Conservation (phyloP, 1,140 invertebrate genomes). For the Temnothorax longispinosus region DNA sequence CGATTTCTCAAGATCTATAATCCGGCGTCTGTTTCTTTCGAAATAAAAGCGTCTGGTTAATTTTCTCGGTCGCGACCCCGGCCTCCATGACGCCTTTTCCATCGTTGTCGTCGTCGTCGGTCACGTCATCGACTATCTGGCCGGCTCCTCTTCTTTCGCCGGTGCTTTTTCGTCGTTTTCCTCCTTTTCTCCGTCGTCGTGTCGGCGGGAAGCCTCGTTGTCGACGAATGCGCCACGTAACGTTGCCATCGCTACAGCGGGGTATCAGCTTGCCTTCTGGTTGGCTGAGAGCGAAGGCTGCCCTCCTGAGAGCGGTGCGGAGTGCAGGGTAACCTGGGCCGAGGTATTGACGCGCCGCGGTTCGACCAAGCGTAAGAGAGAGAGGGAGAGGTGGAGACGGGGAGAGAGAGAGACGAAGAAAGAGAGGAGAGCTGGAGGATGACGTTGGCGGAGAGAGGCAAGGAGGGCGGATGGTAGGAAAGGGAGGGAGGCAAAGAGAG, state of each 20-base stretch:
- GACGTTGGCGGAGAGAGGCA: slow-evolving; percentile 60
- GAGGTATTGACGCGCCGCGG: slow-evolving; percentile 78
- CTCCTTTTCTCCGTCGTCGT: slow-evolving; percentile 48
- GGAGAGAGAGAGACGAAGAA: slow-evolving; percentile 24
- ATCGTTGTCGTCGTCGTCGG: slow-evolving; percentile 36
- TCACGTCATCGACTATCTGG: slow-evolving; percentile 59
- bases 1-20: neutral
- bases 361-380: slow-evolving; percentile 35
- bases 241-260: slow-evolving; percentile 82
- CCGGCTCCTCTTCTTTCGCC: slow-evolving; percentile 34
- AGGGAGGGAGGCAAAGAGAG: slow-evolving; percentile 18
- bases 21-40: neutral
- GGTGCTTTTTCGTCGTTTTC: slow-evolving; percentile 56
- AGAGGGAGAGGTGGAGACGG: neutral
- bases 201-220: slow-evolving; percentile 59
- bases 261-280: slow-evolving; percentile 80
- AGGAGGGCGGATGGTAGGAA: slow-evolving; percentile 28
- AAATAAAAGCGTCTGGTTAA: neutral
- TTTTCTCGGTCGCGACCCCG: slow-evolving; percentile 4
- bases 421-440: slow-evolving; percentile 19
- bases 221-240: slow-evolving; percentile 56
- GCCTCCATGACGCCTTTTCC: slow-evolving; percentile 19
- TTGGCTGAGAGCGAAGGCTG: slow-evolving; percentile 75
- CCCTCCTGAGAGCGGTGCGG: slow-evolving; percentile 68
- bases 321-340: slow-evolving; percentile 56